Conservation (phyloP, 2,888 invertebrate species). For the Nymphalis c-album region DNA sequence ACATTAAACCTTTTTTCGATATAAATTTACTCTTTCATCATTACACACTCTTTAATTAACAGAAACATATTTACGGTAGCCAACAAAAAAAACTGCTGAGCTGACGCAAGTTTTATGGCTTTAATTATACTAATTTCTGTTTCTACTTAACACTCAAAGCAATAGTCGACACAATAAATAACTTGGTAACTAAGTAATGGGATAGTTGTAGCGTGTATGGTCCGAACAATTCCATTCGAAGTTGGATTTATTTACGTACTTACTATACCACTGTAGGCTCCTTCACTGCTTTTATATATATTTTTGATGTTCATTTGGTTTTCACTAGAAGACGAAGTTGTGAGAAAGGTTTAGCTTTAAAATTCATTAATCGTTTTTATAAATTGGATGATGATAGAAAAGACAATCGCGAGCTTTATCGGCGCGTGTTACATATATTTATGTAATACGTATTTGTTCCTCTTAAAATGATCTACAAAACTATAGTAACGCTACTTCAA, state of each 20-base stretch:
- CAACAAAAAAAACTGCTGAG: neutral
- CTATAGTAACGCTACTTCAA: too few species aligned
- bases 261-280: neutral
- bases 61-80: neutral
- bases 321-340: too few species aligned
- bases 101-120: neutral
- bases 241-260: neutral
- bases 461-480: too few species aligned
- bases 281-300: too few species aligned
- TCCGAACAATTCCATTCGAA: neutral
- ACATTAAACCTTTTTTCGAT: neutral
- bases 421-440: too few species aligned
- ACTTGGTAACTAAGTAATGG: conserved; percentile 11
- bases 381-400: too few species aligned
- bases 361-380: too few species aligned
- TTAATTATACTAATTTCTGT: conserved; percentile 11
- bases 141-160: conserved; percentile 1
- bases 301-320: too few species aligned
- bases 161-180: conserved; percentile 10
- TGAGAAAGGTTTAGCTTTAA: too few species aligned
- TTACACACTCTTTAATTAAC: neutral
- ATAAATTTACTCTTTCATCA: too few species aligned
- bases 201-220: neutral
- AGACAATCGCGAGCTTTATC: too few species aligned
- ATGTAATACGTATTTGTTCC: too few species aligned